These are phyloP conservation scores for Monochamus saltuarius DNA, from an alignment of 1,140 invertebrate species.

Conservation along the genomic window DNA sequence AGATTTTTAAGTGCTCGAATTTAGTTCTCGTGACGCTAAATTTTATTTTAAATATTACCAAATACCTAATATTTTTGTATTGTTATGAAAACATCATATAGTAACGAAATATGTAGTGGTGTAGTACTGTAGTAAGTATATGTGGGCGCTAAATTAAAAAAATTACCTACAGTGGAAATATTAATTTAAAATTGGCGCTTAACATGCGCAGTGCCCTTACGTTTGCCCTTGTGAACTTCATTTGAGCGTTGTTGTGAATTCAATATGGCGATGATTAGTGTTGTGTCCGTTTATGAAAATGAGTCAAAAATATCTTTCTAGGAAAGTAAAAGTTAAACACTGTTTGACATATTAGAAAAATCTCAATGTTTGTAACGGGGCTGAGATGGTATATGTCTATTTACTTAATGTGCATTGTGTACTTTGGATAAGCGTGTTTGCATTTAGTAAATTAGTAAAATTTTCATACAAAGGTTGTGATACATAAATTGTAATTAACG, in stretches of 20 bases:
- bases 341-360: conserved; percentile 2
- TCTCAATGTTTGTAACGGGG: conserved; percentile 16
- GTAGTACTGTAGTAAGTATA: too few relatives aligned
- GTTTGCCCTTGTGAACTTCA: conserved; percentile 46
- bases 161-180: too few relatives aligned
- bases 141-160: too few relatives aligned
- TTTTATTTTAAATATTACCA: too few relatives aligned
- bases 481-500: conserved; percentile 16
- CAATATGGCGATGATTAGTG: conserved; percentile 53
- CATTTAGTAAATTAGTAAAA: conserved; percentile 38
- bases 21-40: too few relatives aligned
- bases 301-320: conserved; percentile 32
- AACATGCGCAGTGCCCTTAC: conserved; percentile 44
- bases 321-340: conserved; percentile 11
- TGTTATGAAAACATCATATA: too few relatives aligned
- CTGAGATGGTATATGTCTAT: conserved; percentile 21
- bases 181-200: conserved; percentile 29
- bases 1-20: too few relatives aligned
- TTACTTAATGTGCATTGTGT: conserved; percentile 9
- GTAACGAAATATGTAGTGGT: too few relatives aligned
- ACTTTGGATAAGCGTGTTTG: conserved; percentile 33
- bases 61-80: too few relatives aligned
- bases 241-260: conserved; percentile 53
- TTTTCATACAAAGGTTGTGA: conserved; percentile 45
- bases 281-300: conserved; percentile 48